A percentile compares a stretch with the other conserved stretches of the same genome.
These are phyloP conservation scores for Tetragonula clypearis DNA, from an alignment of 1,140 invertebrate genomes.

Conservation along the genomic window DNA sequence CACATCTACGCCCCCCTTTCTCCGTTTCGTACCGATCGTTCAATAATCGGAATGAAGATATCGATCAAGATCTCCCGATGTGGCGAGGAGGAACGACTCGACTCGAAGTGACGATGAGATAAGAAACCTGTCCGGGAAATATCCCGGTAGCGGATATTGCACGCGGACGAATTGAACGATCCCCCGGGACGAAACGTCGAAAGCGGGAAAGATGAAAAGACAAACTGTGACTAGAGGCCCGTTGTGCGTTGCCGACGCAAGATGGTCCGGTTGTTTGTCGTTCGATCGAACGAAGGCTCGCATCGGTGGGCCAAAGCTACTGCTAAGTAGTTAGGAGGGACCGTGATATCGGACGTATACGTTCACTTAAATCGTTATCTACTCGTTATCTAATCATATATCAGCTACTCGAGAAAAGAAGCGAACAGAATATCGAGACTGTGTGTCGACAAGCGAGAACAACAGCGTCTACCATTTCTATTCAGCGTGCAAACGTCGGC, in stretches of 20 bases:
- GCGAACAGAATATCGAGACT: constrained; percentile 58
- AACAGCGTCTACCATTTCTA: neutral
- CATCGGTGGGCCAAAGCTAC: constrained; percentile 80
- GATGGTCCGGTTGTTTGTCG: constrained; percentile 63
- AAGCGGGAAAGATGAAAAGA: constrained; percentile 64
- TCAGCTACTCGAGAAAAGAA: constrained; percentile 43
- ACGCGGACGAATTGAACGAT: neutral
- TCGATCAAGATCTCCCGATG: neutral
- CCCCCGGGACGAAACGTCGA: constrained; percentile 20
- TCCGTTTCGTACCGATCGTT: constrained; percentile 42
- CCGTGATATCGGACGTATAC: constrained; percentile 81
- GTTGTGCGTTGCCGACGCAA: constrained; percentile 76
- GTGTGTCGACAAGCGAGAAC: constrained; percentile 27
- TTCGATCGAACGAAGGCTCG: constrained; percentile 77
- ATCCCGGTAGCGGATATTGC: neutral
- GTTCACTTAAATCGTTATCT: constrained; percentile 79
- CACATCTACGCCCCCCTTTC: constrained; percentile 22
- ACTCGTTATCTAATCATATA: constrained; percentile 68
- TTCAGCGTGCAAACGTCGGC: neutral
- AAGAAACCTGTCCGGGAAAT: neutral
- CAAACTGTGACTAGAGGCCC: constrained; percentile 79
- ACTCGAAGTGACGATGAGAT: neutral
- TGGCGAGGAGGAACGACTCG: too few species aligned
- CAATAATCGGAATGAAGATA: neutral
- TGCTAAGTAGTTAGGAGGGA: constrained; percentile 82